Evolutionary conservation across 2,113 vertebrate genomes (phyloP).

Genomic region (Pyrgilauda ruficollis): DNA sequence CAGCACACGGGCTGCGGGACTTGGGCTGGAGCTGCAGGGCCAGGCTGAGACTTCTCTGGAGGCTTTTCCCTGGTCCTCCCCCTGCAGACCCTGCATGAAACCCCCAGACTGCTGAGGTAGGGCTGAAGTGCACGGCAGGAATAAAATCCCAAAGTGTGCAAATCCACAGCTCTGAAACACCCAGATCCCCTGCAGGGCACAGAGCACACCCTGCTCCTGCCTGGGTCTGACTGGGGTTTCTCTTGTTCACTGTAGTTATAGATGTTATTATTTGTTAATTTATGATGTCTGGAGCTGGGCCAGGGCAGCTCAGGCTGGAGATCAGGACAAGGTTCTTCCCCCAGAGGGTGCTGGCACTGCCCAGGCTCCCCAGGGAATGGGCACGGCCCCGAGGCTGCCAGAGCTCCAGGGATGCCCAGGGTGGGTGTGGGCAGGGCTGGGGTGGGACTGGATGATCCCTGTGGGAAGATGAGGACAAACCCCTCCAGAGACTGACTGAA

Average conservation of each 20-base stretch:
- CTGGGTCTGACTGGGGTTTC: not conserved
- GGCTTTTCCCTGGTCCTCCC: not conserved
- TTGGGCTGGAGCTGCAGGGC: not conserved
- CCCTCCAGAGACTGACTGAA: not conserved
- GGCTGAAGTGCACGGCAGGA: not conserved
- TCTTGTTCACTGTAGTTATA: not conserved
- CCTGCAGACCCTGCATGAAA: not conserved
- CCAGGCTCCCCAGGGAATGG: not conserved
- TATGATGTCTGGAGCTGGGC: not conserved
- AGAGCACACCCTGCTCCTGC: not conserved
- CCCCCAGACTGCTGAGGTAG: not conserved
- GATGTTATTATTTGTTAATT: not conserved
- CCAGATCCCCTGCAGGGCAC: accelerated
- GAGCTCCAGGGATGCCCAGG: not conserved
- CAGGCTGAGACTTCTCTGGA: accelerated
- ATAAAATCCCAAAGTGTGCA: not conserved
- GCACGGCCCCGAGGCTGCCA: not conserved
- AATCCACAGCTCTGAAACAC: not conserved
- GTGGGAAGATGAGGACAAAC: not conserved
- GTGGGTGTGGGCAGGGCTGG: not conserved
- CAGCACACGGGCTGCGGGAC: accelerated
- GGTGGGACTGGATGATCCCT: not conserved
- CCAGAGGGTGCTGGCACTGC: not conserved
- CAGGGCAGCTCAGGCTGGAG: not conserved
- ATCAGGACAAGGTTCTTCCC: not conserved